phyloP scores from a whole-genome alignment of 2,113 vertebrate genomes.

The Gulo gulo region DNA sequence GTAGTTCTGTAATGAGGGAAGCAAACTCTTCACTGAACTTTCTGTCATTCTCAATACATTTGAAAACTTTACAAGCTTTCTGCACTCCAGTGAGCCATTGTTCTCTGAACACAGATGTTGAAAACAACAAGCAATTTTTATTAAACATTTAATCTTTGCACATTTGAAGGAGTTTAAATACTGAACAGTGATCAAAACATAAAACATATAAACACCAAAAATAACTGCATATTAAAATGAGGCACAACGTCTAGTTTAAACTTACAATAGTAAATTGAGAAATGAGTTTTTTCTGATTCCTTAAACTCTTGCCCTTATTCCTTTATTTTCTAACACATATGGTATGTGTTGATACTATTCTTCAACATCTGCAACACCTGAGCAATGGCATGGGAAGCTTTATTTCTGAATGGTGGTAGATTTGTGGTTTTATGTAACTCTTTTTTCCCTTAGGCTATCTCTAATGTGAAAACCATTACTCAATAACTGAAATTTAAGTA shows the following conservation, averaged over 20 bases:
- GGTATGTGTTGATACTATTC: conserved; percentile 72
- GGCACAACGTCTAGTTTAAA: conserved; percentile 79
- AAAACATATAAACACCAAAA: conserved; percentile 84
- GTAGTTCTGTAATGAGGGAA: conserved; percentile 98
- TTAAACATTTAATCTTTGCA: conserved; percentile 93
- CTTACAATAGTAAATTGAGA: conserved; percentile 68
- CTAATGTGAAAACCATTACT: conserved; percentile 47
- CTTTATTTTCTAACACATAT: conserved; percentile 80
- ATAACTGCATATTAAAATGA: conserved; percentile 82
- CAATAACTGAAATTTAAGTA: conserved; percentile 8
- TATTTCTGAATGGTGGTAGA: conserved; percentile 59
- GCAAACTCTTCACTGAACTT: conserved; percentile 99
- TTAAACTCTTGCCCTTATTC: conserved; percentile 76
- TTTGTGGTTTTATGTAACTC: conserved; percentile 21
- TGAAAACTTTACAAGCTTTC: conserved; percentile 99
- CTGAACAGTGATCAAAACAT: conserved; percentile 88
- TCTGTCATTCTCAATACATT: conserved; percentile 97
- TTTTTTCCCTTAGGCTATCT: background rate
- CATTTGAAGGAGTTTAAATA: conserved; percentile 92
- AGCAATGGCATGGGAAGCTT: conserved; percentile 2
- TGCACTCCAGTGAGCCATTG: conserved; percentile 99
- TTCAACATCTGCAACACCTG: conserved; percentile 73
- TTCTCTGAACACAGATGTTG: conserved; percentile 98
- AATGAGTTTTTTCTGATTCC: conserved; percentile 70
- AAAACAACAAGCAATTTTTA: conserved; percentile 93